Evolutionary conservation across 2,888 invertebrate genomes (phyloP), one percentile per base, ranked within the genome.

Genomic region (Lasioglossum malachurum): DNA sequence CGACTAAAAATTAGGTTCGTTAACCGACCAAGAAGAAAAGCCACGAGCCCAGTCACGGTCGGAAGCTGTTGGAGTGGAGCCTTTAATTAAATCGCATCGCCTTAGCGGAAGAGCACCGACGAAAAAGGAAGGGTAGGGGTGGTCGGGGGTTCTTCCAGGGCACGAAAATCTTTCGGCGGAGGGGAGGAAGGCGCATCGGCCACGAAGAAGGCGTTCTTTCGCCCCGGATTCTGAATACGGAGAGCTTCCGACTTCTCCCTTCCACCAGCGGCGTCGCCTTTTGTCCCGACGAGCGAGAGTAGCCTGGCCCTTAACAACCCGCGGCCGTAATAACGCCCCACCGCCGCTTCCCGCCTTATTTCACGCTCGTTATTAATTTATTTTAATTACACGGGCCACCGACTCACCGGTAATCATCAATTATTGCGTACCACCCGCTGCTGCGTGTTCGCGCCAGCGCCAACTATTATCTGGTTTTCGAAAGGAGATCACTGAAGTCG

Each of bases 351-450:
- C 80, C 85, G 87, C 86, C 88, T 90, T 90, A 89, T 93, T 92
- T 91, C 88, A 88, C 86, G 90, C 89, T 89, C 87, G 89, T 92
- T 94, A 94, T 94, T 93, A 93, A 94, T 93, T 93, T 91, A 93
- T 93, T 94, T 94, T 94, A 93, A 94, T 94, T 93, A 93, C 89
- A 89, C 87, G 82, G 80, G 27, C 84, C 86, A 80, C 80, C 84
- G 85, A 89, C 90, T 92, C 89, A 82, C 90, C 90, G 89, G 89
- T 93, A 92, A 93, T 93, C 92, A 92, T 94, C 93, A 93, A 94
- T 94, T 93, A 94, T 93, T 91, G 89, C 88, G 87, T 91, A 90
- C 88, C 90, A 89, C 74, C 88, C 89, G 71, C 86, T 49, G 81
- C 82, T 80, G 87, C 85, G 80, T 85, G 75, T 78, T 82, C 75